phyloP scores from a whole-genome alignment of 2,113 vertebrate genomes.

The Scomber colias region DNA sequence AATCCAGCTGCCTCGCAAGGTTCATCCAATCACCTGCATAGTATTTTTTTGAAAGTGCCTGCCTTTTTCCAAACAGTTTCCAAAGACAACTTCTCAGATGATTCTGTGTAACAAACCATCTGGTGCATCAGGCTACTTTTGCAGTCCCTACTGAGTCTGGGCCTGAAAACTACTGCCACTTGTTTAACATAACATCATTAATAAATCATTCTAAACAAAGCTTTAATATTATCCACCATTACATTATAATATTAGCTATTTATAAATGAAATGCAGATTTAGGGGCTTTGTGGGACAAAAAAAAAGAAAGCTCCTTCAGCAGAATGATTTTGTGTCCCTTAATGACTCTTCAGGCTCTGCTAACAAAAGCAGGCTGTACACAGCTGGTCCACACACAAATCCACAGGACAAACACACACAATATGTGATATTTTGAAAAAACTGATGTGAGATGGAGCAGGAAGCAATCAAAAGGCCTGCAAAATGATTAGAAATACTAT shows the following conservation, averaged over 20 bases:
- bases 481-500: too few relatives aligned
- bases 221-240: conserved; percentile 6
- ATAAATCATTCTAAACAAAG: conserved; percentile 25
- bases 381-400: neutral
- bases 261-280: conserved; percentile 32
- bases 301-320: conserved; percentile 4
- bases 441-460: too few relatives aligned
- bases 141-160: neutral
- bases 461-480: too few relatives aligned
- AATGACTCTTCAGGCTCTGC: conserved; percentile 9
- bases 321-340: conserved; percentile 20
- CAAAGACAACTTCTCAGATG: too few relatives aligned
- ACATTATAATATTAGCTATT: conserved; percentile 12
- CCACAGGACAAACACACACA: neutral
- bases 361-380: neutral
- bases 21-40: too few relatives aligned
- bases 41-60: too few relatives aligned
- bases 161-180: neutral
- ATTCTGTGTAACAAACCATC: too few relatives aligned
- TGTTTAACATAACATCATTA: conserved; percentile 33
- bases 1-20: too few relatives aligned
- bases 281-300: neutral
- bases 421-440: too few relatives aligned
- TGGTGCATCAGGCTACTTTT: too few relatives aligned
- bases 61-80: too few relatives aligned